These are phyloP conservation scores for Pararge aegeria DNA, from an alignment of 1,140 invertebrate species.

Conservation along the genomic window DNA sequence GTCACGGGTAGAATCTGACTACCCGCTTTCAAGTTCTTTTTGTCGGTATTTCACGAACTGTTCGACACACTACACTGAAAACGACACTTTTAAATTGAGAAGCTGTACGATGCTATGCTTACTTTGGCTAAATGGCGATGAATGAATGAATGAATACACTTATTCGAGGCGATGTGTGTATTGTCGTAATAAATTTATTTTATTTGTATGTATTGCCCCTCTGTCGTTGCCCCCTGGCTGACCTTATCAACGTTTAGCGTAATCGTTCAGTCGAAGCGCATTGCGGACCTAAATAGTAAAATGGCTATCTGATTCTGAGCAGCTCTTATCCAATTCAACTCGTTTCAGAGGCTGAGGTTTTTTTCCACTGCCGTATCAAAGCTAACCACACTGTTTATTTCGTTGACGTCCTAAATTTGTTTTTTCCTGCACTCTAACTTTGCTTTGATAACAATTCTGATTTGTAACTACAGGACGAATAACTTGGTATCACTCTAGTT, in stretches of 20 bases:
- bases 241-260: background rate
- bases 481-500: background rate
- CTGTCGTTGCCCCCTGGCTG: too few relatives aligned
- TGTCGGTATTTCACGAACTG: too few relatives aligned
- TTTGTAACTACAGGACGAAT: background rate
- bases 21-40: too few relatives aligned
- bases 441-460: background rate
- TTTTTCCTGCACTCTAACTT: background rate
- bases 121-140: too few relatives aligned
- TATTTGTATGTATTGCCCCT: too few relatives aligned
- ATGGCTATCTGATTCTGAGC: background rate
- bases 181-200: too few relatives aligned
- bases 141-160: too few relatives aligned
- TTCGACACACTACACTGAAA: too few relatives aligned
- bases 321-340: slow-evolving; percentile 4
- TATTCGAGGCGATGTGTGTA: too few relatives aligned
- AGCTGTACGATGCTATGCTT: too few relatives aligned
- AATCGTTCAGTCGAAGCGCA: background rate
- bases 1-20: too few relatives aligned
- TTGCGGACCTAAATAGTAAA: background rate
- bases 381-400: background rate
- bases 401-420: background rate
- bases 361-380: background rate
- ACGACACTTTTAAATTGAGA: too few relatives aligned
- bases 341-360: background rate